Base-by-base conservation (phyloP, 30 jellyfish, hydroid and myxozoan genomes). In the Catostylus mosaicus region DNA sequence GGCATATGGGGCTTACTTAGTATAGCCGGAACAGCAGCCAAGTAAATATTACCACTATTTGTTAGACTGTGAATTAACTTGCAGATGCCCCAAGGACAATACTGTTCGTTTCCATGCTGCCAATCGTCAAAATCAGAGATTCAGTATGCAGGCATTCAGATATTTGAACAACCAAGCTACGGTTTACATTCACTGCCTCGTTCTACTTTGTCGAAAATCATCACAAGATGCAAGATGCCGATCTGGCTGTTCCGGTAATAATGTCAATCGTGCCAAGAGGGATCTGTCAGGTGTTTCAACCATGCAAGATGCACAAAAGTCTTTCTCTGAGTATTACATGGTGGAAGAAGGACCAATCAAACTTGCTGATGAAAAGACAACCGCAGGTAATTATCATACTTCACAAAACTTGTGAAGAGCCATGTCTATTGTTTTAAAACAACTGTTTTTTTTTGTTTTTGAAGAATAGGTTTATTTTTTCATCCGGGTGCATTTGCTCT, bases 181-280 rank as follows among this genome's bases (percentile, higher is more conserved):
- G 1, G 62, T 78, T 30, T 59, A 48, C 70, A 57, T 78, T 63
- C 89, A 78, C 51, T 78, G 89, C 51, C 35, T 38, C 71, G 63
- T 67, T 33, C 61, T 78, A n/a, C 69, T 78, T 11, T 78, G 89
- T 27, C 89, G 2, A 40, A 60, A 38, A 1, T 18, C 76, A 0
- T 78, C 89, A 63, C 32, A 47, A 2, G 81, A 78, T 18, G 47
- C 66, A 22, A 60, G 70, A 26, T 78, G 89, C 30, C 19, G n/a
- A 3, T 27, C 72, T 2, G 89, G 89, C 29, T 78, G 82, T 27
- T 29, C 82, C 22, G 89, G 89, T 19, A 78, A 78, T 52, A 78
- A 78, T 62, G 81, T 78, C 51, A 19, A 63, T 24, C 61, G 89
- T 1, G 70, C 40, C 20, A 62, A 50, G 29, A 78, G 81, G 43